Conservation (phyloP, 2,113 vertebrate species). For the Lepisosteus oculatus region DNA sequence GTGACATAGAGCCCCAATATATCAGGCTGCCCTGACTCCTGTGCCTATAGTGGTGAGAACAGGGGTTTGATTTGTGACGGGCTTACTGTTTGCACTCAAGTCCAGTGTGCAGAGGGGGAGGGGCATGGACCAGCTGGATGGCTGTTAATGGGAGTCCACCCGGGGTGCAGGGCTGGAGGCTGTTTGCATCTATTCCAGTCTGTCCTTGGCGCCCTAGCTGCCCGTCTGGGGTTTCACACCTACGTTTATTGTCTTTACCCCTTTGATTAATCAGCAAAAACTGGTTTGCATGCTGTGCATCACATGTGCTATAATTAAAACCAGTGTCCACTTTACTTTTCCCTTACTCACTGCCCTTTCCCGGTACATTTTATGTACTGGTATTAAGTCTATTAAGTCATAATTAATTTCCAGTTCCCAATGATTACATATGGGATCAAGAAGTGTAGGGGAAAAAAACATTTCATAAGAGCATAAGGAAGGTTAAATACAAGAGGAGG, state of each 20-base stretch:
- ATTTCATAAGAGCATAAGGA: no score
- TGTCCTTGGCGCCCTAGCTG: conserved; percentile 13
- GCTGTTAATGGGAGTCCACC: conserved; percentile 22
- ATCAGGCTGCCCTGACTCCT: conserved; percentile 34
- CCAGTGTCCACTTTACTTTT: no score
- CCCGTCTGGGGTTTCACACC: not conserved
- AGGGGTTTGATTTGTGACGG: conserved; percentile 39
- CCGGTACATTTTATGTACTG: no score
- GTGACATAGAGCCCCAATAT: conserved; percentile 36
- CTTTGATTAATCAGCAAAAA: not conserved
- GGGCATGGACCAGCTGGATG: conserved; percentile 12
- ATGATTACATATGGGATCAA: no score
- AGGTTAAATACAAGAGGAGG: no score
- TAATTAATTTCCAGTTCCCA: no score
- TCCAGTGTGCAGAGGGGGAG: conserved; percentile 16
- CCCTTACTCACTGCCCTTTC: no score
- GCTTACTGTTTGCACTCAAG: conserved; percentile 38
- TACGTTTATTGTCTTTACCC: conserved; percentile 7
- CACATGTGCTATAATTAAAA: no score
- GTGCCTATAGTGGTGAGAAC: conserved; percentile 38
- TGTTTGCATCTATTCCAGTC: conserved; percentile 8
- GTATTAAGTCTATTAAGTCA: no score
- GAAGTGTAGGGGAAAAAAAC: no score
- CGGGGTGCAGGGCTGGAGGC: conserved; percentile 15
- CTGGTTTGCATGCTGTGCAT: not conserved